These are phyloP conservation scores for Phaethornis superciliosus DNA, from an alignment of 2,113 vertebrate genomes.

Conservation along the genomic window DNA sequence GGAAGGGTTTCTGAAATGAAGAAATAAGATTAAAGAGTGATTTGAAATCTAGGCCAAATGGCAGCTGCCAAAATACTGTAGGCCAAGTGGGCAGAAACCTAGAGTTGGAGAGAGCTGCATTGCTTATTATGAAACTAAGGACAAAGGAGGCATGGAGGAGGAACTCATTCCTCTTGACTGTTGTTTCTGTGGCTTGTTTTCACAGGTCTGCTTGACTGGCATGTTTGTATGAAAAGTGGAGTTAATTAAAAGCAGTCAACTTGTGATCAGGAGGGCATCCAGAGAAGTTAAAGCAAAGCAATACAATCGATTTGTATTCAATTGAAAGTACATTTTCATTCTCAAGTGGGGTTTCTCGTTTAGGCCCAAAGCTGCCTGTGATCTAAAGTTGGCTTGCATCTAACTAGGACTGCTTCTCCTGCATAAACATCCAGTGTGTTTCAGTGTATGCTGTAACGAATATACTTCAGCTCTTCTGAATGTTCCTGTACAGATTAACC, in stretches of 20 bases:
- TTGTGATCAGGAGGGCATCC: background rate
- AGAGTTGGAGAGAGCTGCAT: background rate
- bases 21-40: slow-evolving; percentile 6
- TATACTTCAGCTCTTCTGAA: background rate
- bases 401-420: background rate
- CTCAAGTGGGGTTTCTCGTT: background rate
- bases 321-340: background rate
- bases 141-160: background rate
- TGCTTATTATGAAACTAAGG: slow-evolving; percentile 23
- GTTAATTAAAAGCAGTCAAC: background rate
- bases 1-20: background rate
- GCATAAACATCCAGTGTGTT: background rate
- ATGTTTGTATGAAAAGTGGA: background rate
- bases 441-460: background rate
- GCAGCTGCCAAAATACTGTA: background rate
- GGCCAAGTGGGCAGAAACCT: background rate
- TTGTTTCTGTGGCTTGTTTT: background rate
- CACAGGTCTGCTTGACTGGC: background rate
- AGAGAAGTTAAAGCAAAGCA: background rate
- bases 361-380: background rate
- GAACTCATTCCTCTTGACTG: background rate
- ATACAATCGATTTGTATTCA: background rate
- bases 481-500: background rate
- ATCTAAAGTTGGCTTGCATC: background rate
- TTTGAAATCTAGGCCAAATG: background rate